Evolutionary conservation across 2,888 invertebrate genomes (phyloP), one percentile per base, ranked within the genome.

Genomic region (Erebia epiphron): DNA sequence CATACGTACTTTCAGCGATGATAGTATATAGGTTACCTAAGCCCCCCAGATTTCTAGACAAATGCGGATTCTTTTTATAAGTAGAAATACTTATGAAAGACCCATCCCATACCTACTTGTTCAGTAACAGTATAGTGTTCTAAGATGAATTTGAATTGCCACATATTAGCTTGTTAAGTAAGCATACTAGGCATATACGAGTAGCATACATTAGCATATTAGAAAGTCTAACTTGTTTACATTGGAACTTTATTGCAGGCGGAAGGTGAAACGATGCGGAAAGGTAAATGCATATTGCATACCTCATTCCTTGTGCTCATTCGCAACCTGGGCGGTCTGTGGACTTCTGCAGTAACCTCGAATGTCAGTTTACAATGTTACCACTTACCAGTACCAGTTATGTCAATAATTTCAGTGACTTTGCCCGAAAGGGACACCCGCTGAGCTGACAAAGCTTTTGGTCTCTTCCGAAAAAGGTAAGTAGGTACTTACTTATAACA

Each of bases 221-320:
- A 66, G 66, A 66, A 66, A 66, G 66, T 66, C 66, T 43, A 43
- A 56, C 66, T 46, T 43, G 66, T 57, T 66, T 66, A 57, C 56
- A 66, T 66, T 66, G 66, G 46, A 57, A 57, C 66, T 66, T 54
- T 66, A 43, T 57, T 66, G 43, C 21, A 66, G 57, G 56, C 56
- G 66, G 66, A 66, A 56, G 56, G 56, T 18, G 43, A 64, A 64
- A 41, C 3, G 64, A 64, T 11, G 52, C 35, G 64, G 64, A 64
- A 64, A 64, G 64, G 35, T 26, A 14, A 49, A 62, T 62, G 18
- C 61, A 61, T 41, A 43, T 43, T n/a, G 26, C 26, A 60, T 60
- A 43, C 26, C 58, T 58, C 54, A 54, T 58, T 35, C 35, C 35
- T 35, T 58, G 58, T n/a, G 26, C 58, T 35, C 35, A 35, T 14